These are phyloP conservation scores for Budorcas taxicolor DNA, from an alignment of 2,113 vertebrate species.

Conservation along the genomic window DNA sequence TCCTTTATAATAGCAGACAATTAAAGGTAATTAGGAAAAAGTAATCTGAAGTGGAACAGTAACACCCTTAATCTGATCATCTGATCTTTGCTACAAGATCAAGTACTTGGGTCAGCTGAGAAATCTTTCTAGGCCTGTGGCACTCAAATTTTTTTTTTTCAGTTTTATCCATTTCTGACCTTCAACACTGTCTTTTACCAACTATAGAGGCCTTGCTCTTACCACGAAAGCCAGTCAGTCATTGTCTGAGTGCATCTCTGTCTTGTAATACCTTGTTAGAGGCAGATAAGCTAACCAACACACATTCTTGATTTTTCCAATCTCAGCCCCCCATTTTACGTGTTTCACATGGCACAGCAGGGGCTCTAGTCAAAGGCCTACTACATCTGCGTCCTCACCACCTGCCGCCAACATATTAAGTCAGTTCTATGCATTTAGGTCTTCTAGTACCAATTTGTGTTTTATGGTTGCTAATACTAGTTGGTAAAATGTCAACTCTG, in stretches of 20 bases:
- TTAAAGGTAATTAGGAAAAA: not conserved
- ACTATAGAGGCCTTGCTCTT: not conserved
- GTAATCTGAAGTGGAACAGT: not conserved
- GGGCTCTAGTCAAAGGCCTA: not conserved
- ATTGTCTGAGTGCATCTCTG: not conserved
- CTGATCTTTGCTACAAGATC: not conserved
- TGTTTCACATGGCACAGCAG: not conserved
- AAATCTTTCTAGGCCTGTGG: not conserved
- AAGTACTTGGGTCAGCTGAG: not conserved
- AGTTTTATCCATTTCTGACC: not conserved
- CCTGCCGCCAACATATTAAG: not conserved
- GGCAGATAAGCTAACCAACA: not conserved
- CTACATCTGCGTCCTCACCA: not conserved
- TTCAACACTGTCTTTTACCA: not conserved
- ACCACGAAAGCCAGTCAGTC: not conserved
- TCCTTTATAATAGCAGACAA: not conserved
- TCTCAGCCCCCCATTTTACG: not conserved
- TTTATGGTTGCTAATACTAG: not conserved
- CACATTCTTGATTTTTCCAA: not conserved
- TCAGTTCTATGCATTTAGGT: not conserved
- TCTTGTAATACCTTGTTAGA: not conserved
- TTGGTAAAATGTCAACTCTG: not conserved
- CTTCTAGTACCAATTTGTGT: not conserved
- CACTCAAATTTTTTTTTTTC: not conserved
- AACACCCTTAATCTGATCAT: not conserved